Conservation (phyloP, 2,888 invertebrate genomes). For the Polydrusus pterygomalis region DNA sequence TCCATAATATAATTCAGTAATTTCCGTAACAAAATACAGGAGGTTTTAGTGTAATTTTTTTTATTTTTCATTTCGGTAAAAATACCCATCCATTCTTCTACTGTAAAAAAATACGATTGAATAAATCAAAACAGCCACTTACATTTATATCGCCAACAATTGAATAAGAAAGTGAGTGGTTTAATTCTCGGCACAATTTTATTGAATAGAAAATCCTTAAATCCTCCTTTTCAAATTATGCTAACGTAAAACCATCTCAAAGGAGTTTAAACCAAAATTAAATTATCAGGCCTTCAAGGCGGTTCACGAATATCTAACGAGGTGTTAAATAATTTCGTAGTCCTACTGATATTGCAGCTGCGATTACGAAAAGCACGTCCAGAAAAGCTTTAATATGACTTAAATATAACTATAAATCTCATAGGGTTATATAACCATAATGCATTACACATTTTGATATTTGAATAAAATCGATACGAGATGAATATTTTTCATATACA, state of each 20-base stretch:
- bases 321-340: conserved; percentile 15
- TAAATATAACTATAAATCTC: background rate
- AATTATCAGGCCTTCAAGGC: conserved; percentile 18
- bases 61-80: too few species aligned
- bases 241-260: conserved; percentile 10
- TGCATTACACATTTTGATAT: background rate
- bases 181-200: background rate
- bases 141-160: background rate
- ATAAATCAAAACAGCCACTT: background rate
- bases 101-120: too few species aligned
- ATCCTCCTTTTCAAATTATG: conserved; percentile 4
- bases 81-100: too few species aligned
- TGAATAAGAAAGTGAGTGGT: background rate
- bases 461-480: too few species aligned
- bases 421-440: background rate
- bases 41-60: too few species aligned
- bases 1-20: too few species aligned
- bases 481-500: too few species aligned
- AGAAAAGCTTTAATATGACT: conserved; percentile 6
- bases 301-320: conserved; percentile 22
- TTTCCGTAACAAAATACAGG: too few species aligned
- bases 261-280: conserved; percentile 26
- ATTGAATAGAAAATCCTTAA: conserved; percentile 18
- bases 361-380: background rate
- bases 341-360: conserved; percentile 9